These are phyloP conservation scores for Acipenser ruthenus DNA, from an alignment of 2,797 vertebrate genomes.

Conservation along the genomic window DNA sequence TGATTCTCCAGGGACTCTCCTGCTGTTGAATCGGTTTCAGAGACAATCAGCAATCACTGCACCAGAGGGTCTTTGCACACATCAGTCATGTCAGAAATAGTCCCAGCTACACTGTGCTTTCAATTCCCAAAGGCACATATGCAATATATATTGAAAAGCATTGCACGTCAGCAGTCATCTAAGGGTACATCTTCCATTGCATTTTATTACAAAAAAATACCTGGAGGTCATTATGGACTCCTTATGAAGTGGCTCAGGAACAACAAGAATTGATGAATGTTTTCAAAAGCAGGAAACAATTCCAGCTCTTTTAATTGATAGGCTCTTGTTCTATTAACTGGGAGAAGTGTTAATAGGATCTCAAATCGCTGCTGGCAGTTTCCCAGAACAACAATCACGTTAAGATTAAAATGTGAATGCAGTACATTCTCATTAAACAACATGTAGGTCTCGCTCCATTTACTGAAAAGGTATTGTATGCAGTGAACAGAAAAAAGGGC, in stretches of 20 bases:
- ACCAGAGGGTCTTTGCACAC: not conserved
- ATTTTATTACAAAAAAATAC: not conserved
- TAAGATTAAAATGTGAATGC: not conserved
- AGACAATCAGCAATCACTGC: not conserved
- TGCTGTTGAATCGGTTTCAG: not conserved
- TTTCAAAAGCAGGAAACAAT: not conserved
- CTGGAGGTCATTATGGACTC: not conserved
- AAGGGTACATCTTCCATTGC: not conserved
- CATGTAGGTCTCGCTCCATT: too few relatives aligned
- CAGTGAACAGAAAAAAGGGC: too few relatives aligned
- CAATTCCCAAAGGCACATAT: not conserved
- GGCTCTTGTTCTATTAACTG: not conserved
- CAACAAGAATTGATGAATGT: too few relatives aligned
- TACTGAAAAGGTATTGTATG: too few relatives aligned
- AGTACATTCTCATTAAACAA: too few relatives aligned
- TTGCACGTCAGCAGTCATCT: not conserved
- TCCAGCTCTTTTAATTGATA: not conserved
- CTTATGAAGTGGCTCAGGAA: too few relatives aligned
- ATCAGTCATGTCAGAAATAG: not conserved
- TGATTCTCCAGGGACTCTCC: too few relatives aligned
- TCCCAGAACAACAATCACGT: not conserved
- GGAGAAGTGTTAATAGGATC: not conserved
- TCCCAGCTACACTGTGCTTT: not conserved
- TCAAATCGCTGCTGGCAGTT: not conserved
- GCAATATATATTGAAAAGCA: not conserved